Conservation (phyloP, 2,797 vertebrate genomes). For the Enteromius viviparus region DNA sequence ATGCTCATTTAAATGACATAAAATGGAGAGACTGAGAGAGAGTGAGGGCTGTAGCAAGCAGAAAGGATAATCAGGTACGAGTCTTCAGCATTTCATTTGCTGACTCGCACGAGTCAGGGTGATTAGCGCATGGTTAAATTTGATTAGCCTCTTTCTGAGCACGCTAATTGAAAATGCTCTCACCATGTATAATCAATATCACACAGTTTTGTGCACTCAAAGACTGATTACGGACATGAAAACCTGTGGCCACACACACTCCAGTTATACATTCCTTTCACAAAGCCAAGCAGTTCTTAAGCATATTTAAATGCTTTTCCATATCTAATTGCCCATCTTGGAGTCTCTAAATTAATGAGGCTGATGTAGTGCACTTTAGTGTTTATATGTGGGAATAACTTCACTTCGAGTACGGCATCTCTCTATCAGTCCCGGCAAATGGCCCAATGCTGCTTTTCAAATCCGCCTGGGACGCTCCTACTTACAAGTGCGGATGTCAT, state of each 20-base stretch:
- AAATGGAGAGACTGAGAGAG: not conserved
- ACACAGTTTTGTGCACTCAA: constrained; percentile 36
- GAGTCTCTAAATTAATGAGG: constrained; percentile 19
- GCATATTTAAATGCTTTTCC: constrained; percentile 8
- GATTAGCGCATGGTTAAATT: constrained; percentile 55
- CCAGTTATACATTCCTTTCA: not conserved
- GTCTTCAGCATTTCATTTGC: constrained; percentile 14
- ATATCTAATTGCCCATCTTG: constrained; percentile 7
- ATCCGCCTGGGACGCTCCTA: not conserved
- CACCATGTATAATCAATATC: constrained; percentile 55
- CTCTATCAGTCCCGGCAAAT: not conserved
- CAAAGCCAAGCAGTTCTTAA: not conserved
- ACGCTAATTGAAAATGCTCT: constrained; percentile 57
- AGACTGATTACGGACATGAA: constrained; percentile 34
- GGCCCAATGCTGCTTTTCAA: not conserved
- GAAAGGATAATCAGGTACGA: constrained; percentile 13
- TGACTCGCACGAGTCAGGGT: constrained; percentile 31
- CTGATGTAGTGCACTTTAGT: constrained; percentile 33
- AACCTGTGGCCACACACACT: constrained; percentile 30
- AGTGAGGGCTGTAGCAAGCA: constrained; percentile 14
- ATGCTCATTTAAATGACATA: constrained; percentile 18
- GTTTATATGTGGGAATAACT: constrained; percentile 27
- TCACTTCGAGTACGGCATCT: constrained; percentile 10
- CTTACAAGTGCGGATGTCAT: not conserved
- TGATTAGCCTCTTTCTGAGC: constrained; percentile 56